Conservation (phyloP, 1,140 invertebrate genomes). For the Zaprionus inermis region DNA sequence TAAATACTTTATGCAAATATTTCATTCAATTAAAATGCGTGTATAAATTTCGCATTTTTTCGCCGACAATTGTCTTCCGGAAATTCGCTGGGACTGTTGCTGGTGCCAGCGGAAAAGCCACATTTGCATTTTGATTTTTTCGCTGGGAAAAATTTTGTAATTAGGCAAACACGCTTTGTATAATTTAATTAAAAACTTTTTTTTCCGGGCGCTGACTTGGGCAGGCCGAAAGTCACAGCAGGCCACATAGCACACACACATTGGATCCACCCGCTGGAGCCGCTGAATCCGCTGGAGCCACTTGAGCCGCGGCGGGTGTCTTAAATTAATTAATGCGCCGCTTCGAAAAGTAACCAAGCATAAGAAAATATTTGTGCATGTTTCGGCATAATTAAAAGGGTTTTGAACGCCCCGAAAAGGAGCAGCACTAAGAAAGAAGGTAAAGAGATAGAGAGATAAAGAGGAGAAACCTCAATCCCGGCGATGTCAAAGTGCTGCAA, state of each 20-base stretch:
- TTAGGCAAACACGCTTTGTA: slow-evolving; percentile 62
- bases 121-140: slow-evolving; percentile 28
- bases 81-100: neutral
- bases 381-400: slow-evolving; percentile 78
- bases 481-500: neutral
- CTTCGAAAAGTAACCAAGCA: slow-evolving; percentile 58
- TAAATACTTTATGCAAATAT: neutral
- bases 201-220: slow-evolving; percentile 67
- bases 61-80: neutral
- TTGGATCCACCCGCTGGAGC: slow-evolving; percentile 33
- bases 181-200: slow-evolving; percentile 80
- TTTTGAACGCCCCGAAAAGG: slow-evolving; percentile 31
- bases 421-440: neutral
- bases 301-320: slow-evolving; percentile 45
- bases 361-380: slow-evolving; percentile 79
- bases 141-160: slow-evolving; percentile 22
- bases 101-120: neutral
- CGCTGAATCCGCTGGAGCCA: slow-evolving; percentile 23
- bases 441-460: slow-evolving; percentile 1
- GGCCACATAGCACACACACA: slow-evolving; percentile 66
- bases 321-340: slow-evolving; percentile 75
- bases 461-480: slow-evolving; percentile 1
- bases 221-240: slow-evolving; percentile 61
- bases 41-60: neutral
- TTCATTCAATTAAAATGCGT: neutral